phyloP scores from a whole-genome alignment of 2,888 invertebrate species.

The Dugesia japonica region DNA sequence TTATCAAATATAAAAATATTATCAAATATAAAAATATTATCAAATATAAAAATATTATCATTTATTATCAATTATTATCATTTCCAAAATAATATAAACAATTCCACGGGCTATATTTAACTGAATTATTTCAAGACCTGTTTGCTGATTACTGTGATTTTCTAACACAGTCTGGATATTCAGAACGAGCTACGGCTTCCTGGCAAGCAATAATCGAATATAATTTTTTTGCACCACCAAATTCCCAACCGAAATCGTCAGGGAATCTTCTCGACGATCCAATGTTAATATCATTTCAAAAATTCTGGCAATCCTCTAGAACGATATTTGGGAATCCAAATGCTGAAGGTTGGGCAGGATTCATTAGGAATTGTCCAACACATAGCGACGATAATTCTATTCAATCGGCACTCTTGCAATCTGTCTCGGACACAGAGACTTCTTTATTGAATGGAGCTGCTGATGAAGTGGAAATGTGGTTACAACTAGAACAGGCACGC shows the following conservation, averaged over 20 bases:
- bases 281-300: not conserved
- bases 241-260: not conserved
- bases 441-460: not conserved
- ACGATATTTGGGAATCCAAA: not conserved
- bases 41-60: too few species aligned
- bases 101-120: too few species aligned
- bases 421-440: not conserved
- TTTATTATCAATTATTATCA: too few species aligned
- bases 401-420: not conserved
- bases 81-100: too few species aligned
- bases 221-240: not conserved
- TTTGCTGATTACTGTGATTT: not conserved
- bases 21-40: too few species aligned
- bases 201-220: slow-evolving; percentile 9
- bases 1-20: too few species aligned
- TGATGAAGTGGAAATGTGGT: slow-evolving; percentile 8
- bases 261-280: not conserved
- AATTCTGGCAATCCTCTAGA: not conserved
- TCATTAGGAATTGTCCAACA: not conserved
- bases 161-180: not conserved
- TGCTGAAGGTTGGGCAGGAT: not conserved
- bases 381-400: not conserved
- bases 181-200: not conserved
- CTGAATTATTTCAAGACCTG: not conserved
- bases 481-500: not conserved